These are phyloP conservation scores for Catocala fraxini DNA, from an alignment of 2,888 invertebrate species.

Conservation along the genomic window DNA sequence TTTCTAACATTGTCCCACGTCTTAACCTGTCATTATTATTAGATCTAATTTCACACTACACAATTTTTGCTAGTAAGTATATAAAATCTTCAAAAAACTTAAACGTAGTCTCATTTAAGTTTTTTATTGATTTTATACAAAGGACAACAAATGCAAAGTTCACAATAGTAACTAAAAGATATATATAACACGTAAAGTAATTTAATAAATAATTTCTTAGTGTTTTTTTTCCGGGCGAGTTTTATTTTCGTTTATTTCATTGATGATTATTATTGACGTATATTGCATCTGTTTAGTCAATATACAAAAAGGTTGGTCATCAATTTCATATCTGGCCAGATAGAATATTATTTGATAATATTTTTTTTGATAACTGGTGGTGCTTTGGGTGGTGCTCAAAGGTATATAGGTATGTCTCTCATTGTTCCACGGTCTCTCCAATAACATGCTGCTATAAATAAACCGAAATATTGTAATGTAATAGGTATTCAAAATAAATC, in stretches of 20 bases:
- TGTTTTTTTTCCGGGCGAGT: constrained; percentile 13
- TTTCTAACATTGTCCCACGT: constrained; percentile 42
- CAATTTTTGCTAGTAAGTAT: constrained; percentile 14
- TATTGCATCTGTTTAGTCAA: constrained; percentile 25
- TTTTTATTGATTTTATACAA: constrained; percentile 10
- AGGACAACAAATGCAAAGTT: too few relatives aligned
- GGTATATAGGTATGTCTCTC: too few relatives aligned
- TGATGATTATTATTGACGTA: constrained; percentile 8
- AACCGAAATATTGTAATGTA: too few relatives aligned
- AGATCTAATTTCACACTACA: constrained; percentile 15
- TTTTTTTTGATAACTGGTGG: too few relatives aligned
- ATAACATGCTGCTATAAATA: too few relatives aligned
- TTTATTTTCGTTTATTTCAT: constrained; percentile 19
- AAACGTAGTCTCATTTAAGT: not conserved
- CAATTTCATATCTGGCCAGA: constrained; percentile 23
- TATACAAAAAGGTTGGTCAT: constrained; percentile 21
- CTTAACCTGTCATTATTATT: constrained; percentile 35
- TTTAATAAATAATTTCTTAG: constrained; percentile 8
- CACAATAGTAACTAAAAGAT: too few relatives aligned
- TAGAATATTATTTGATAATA: not conserved
- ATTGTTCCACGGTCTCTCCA: too few relatives aligned
- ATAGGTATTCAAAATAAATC: too few relatives aligned
- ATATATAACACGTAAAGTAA: constrained; percentile 10
- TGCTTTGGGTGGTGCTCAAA: too few relatives aligned
- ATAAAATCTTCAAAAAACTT: constrained; percentile 19